A percentile compares a stretch with the other conserved stretches of the same genome.
These are phyloP conservation scores for Nomada ferruginata DNA, from an alignment of 2,888 invertebrate species.

Conservation along the genomic window DNA sequence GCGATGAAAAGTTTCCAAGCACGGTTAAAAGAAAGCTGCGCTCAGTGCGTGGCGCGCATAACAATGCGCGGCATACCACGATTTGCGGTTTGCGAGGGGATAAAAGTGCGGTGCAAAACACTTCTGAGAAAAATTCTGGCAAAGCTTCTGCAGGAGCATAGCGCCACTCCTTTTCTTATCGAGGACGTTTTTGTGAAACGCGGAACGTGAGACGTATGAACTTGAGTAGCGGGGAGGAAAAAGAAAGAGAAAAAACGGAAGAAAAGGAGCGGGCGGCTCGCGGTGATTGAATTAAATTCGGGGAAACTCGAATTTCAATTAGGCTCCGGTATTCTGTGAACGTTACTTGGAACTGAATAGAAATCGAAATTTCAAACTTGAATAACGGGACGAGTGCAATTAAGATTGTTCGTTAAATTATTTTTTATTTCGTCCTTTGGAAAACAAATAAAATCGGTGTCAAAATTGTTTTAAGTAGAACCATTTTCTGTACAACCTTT, in stretches of 20 bases:
- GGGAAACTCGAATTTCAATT: slow-evolving; percentile 20
- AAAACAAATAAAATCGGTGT: too few species aligned
- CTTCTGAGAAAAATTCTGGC: slow-evolving; percentile 58
- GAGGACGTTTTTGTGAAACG: slow-evolving; percentile 31
- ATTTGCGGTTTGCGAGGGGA: slow-evolving; percentile 43
- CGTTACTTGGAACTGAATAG: background rate
- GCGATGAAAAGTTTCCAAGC: slow-evolving; percentile 50
- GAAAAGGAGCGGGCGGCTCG: background rate
- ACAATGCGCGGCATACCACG: slow-evolving; percentile 58
- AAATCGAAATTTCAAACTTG: too few species aligned
- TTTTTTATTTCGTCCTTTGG: too few species aligned
- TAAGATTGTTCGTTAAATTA: too few species aligned
- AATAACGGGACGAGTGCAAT: too few species aligned
- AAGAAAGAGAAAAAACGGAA: background rate
- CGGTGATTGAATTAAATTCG: slow-evolving; percentile 22
- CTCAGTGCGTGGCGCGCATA: slow-evolving; percentile 52
- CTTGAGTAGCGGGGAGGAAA: background rate
- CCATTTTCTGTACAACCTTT: too few species aligned
- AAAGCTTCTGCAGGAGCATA: slow-evolving; percentile 17
- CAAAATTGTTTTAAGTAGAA: too few species aligned
- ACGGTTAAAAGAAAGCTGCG: slow-evolving; percentile 49
- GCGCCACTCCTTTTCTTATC: slow-evolving; percentile 45
- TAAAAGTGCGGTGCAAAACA: slow-evolving; percentile 51
- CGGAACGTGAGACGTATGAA: slow-evolving; percentile 31
- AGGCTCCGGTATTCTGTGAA: slow-evolving; percentile 1